Base-by-base conservation (phyloP, 2,113 vertebrate species). In the Dicerorhinus sumatrensis region DNA sequence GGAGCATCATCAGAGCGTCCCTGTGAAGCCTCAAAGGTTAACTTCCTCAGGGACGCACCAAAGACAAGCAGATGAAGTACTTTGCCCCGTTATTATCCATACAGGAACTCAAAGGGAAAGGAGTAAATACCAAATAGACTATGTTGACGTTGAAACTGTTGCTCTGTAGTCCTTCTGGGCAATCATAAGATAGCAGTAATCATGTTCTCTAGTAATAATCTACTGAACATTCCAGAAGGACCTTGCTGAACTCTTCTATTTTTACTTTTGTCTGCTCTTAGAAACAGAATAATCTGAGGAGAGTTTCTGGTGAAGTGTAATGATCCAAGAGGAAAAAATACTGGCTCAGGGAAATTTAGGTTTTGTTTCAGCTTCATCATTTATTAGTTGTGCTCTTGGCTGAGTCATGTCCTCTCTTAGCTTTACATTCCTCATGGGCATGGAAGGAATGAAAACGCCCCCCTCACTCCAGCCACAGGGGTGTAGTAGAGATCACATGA, bases 371-470 rank as follows among this genome's bases (percentile, higher is more conserved):
- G 21, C 21, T 48, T 29, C 31, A 39, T 25, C 23, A 0, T 2
- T 29, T 29, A 39, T 72, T 10, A 20, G 36, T 3, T 10, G 5
- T 11, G 25, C 62, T 67, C 73, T 9, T 4, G 1, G 27, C 20
- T 0, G 1, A 56, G 20, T 12, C 12, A 0, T 13, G 27, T 56
- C 46, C 29, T 27, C 21, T 16, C 46, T 36, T 3, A 1, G 13
- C 31, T 69, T 36, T 20, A 25, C 5, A 1, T 23, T 48, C 31
- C 11, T 27, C 10, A 2, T 7, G 42, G 69, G 6, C 20, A 1
- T 6, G 0, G 87, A 36, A 42, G 29, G 18, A 25, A 48, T 17
- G 11, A 4, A 36, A 21, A 46, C 0, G 25, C 0, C 1, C 36
- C 6, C 16, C 16, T 7, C 5, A 16, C 5, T 29, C 33, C 20